These are phyloP conservation scores for Porites rus DNA, from an alignment of 92 coral and sea anemone species.

Conservation along the genomic window DNA sequence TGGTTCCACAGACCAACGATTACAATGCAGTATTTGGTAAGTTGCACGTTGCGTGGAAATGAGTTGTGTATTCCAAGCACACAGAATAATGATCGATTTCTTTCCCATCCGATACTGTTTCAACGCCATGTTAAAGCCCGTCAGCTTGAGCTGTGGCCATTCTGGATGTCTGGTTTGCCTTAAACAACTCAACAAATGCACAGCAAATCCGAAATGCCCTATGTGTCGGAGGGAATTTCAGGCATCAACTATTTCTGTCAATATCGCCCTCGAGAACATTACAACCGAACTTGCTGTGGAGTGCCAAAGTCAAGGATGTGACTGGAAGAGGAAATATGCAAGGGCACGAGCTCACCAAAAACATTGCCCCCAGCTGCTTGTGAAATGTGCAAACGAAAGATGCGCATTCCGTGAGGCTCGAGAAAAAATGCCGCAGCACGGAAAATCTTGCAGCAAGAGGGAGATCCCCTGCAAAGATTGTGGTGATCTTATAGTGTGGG, in stretches of 20 bases:
- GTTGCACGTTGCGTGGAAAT: background rate
- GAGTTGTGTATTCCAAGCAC: background rate
- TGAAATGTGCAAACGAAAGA: background rate
- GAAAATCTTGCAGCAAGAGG: background rate
- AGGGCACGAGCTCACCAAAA: no score
- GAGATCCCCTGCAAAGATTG: no score
- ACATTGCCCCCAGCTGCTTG: background rate
- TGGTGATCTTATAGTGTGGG: no score
- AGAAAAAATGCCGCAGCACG: background rate
- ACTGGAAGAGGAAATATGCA: no score
- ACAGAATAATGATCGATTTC: background rate
- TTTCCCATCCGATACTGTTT: background rate
- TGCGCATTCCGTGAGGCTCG: background rate
- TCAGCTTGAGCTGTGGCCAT: constrained; percentile 7
- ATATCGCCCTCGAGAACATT: background rate
- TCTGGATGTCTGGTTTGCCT: background rate
- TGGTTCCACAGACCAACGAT: background rate
- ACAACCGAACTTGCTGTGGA: no score
- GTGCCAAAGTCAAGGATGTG: background rate
- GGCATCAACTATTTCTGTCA: background rate
- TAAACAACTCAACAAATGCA: background rate
- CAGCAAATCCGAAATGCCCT: background rate
- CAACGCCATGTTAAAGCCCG: background rate
- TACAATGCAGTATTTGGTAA: constrained; percentile 4
- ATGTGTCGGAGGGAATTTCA: background rate